Percentiles rank a stretch among this genome's conserved stretches.
phyloP scores from a whole-genome alignment of 2,797 vertebrate genomes.

The Etheostoma perlongum region DNA sequence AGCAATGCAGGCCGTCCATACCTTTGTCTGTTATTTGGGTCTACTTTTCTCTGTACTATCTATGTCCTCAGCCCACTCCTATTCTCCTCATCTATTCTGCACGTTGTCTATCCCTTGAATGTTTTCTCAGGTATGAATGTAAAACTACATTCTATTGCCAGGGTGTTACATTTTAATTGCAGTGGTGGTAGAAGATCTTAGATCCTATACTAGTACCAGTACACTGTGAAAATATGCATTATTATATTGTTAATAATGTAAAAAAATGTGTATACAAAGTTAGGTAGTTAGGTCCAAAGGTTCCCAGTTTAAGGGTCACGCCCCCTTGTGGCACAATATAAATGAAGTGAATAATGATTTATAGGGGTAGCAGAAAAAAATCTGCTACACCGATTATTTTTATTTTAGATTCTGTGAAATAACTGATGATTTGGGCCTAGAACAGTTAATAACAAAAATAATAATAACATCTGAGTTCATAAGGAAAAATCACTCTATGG shows the following conservation, averaged over 20 bases:
- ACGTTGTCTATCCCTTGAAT: neutral
- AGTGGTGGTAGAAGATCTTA: neutral
- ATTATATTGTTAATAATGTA: neutral
- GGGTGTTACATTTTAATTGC: conserved; percentile 15
- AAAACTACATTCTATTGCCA: conserved; percentile 8
- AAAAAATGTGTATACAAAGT: neutral
- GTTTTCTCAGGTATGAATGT: conserved; percentile 1
- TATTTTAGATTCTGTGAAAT: neutral
- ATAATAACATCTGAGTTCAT: neutral
- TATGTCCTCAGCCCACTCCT: conserved; percentile 34
- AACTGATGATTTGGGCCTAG: neutral
- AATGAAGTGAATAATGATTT: neutral
- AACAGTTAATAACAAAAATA: neutral
- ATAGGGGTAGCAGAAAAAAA: neutral
- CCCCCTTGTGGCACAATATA: neutral
- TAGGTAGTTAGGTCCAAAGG: neutral
- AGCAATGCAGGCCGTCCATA: conserved; percentile 58
- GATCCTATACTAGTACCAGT: conserved; percentile 8
- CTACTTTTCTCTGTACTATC: conserved; percentile 24
- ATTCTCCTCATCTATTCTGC: conserved; percentile 10
- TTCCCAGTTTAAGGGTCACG: neutral
- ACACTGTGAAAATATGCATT: neutral
- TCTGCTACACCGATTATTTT: neutral
- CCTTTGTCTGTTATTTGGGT: conserved; percentile 47
- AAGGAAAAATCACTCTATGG: neutral